A percentile compares a stretch with the other conserved stretches of the same genome.
Conservation (phyloP, 2,888 invertebrate genomes). For the Mythimna lalbum region DNA sequence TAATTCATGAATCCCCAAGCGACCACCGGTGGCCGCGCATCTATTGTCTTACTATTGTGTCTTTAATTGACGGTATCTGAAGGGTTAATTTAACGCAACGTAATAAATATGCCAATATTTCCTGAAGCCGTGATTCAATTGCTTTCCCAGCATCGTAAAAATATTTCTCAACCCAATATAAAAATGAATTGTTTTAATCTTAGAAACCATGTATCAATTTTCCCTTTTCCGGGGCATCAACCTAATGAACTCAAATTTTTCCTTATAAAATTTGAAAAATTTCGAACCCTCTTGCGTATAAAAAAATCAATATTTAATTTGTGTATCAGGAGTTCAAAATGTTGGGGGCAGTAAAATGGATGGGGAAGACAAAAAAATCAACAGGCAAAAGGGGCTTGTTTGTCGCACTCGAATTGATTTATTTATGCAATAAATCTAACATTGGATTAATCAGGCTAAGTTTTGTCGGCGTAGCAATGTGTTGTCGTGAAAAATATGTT, state of each 20-base stretch:
- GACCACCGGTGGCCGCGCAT: no score
- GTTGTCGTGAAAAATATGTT: slow-evolving; percentile 73
- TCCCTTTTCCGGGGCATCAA: slow-evolving; percentile 44
- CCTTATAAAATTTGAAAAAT: slow-evolving; percentile 58
- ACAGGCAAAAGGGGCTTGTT: slow-evolving; percentile 74
- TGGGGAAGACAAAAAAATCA: slow-evolving; percentile 77
- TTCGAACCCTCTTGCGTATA: slow-evolving; percentile 48
- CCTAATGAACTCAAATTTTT: slow-evolving; percentile 62
- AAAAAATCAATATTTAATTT: slow-evolving; percentile 71
- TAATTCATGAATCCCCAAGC: no score
- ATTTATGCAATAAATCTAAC: slow-evolving; percentile 86
- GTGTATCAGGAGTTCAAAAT: slow-evolving; percentile 69
- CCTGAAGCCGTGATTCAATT: not conserved
- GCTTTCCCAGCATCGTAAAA: not conserved
- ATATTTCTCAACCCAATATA: not conserved
- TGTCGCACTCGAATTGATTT: slow-evolving; percentile 85
- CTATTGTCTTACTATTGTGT: no score
- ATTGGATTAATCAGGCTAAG: slow-evolving; percentile 86
- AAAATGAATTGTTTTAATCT: slow-evolving; percentile 36
- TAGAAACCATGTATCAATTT: slow-evolving; percentile 50
- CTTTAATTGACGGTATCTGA: no score
- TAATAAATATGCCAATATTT: not conserved
- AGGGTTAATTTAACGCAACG: not conserved
- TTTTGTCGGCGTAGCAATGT: slow-evolving; percentile 81
- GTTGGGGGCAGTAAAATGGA: slow-evolving; percentile 70